Conservation (phyloP, 2,888 invertebrate species). For the Ormia ochracea region DNA sequence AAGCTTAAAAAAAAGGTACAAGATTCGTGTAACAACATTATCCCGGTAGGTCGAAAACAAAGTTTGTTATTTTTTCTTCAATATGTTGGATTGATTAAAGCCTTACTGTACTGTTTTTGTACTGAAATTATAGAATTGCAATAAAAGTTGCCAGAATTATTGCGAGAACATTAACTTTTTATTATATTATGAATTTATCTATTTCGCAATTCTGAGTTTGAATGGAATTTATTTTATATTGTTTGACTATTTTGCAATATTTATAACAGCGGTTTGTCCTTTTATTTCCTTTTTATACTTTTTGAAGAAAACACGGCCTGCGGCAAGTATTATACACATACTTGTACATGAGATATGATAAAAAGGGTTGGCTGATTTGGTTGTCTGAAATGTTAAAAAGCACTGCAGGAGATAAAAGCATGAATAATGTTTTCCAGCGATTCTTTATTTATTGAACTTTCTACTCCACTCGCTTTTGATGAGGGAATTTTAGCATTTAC, state of each 20-base stretch:
- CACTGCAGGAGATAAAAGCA: slow-evolving; percentile 13
- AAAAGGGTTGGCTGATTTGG: not conserved
- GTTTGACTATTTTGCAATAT: not conserved
- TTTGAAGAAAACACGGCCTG: not conserved
- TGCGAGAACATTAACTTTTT: not conserved
- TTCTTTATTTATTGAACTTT: not conserved
- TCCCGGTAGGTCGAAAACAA: no score
- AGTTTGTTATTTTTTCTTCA: no score
- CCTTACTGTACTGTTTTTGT: no score
- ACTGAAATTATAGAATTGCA: no score
- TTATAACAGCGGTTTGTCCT: not conserved
- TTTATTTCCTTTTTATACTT: not conserved
- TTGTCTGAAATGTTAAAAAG: not conserved
- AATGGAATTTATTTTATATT: not conserved
- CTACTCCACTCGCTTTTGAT: not conserved
- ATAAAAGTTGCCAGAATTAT: not conserved
- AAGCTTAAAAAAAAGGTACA: no score
- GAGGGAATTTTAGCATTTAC: not conserved
- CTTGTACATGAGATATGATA: not conserved
- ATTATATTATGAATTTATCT: not conserved
- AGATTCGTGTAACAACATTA: no score
- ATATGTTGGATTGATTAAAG: no score
- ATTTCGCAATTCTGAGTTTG: not conserved
- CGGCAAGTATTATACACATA: slow-evolving; percentile 26
- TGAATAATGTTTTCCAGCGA: not conserved